Evolutionary conservation across 1,140 invertebrate species (phyloP).

Genomic region (Hypsibius dujardini): DNA sequence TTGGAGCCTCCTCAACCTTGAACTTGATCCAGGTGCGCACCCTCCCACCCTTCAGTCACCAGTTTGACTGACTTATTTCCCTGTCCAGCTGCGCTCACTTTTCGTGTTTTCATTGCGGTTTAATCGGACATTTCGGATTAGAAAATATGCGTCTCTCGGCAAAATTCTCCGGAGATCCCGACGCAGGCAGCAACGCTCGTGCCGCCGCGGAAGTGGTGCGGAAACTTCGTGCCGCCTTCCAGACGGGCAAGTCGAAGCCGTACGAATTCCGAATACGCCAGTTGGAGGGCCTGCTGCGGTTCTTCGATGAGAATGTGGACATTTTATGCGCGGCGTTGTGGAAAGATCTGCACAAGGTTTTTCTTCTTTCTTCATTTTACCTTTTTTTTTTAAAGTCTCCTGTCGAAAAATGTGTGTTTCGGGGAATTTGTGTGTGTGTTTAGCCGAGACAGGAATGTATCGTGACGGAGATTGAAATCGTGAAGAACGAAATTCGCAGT

Average conservation of each 20-base stretch:
- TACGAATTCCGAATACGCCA: constrained; percentile 53
- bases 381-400: too few relatives aligned
- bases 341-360: constrained; percentile 54
- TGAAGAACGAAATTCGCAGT: constrained; percentile 29
- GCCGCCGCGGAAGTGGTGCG: constrained; percentile 42
- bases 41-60: too few relatives aligned
- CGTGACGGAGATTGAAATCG: constrained; percentile 33
- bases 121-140: too few relatives aligned
- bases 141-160: too few relatives aligned
- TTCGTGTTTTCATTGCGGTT: too few relatives aligned
- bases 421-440: constrained; percentile 21
- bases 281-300: constrained; percentile 47
- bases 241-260: constrained; percentile 50
- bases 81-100: too few relatives aligned
- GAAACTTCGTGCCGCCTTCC: constrained; percentile 40
- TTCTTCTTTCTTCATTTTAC: constrained; percentile 18
- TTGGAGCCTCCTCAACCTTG: too few relatives aligned
- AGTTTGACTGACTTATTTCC: too few relatives aligned
- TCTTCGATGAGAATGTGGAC: constrained; percentile 59
- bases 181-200: not conserved
- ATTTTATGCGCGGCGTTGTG: constrained; percentile 52
- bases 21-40: too few relatives aligned
- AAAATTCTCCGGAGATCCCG: too few relatives aligned
- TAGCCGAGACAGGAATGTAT: constrained; percentile 32
- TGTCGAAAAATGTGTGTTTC: too few relatives aligned